A percentile compares a stretch with the other conserved stretches of the same genome.
Conservation (phyloP, 1,140 invertebrate species). For the Calephelis virginiensis region DNA sequence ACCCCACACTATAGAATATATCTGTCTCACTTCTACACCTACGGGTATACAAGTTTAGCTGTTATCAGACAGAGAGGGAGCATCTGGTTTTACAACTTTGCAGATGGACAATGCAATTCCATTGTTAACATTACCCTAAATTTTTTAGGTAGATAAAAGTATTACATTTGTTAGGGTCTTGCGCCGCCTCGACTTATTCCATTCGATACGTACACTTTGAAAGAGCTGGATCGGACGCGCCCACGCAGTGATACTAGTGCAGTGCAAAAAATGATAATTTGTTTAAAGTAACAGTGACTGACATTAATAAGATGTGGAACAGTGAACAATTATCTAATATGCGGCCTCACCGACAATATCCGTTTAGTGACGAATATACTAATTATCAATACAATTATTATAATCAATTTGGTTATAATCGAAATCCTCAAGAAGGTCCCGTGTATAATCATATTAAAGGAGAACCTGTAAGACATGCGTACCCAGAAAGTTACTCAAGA, state of each 20-base stretch:
- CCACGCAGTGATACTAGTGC: slow-evolving; percentile 52
- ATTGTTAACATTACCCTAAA: slow-evolving; percentile 75
- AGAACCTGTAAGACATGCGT: slow-evolving; percentile 3
- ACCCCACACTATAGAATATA: slow-evolving; percentile 46
- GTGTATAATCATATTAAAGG: not conserved
- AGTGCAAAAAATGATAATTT: slow-evolving; percentile 36
- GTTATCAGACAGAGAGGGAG: slow-evolving; percentile 45
- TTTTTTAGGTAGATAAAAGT: slow-evolving; percentile 77
- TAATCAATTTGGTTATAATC: not conserved
- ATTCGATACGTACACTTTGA: slow-evolving; percentile 70
- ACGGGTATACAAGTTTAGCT: slow-evolving; percentile 22
- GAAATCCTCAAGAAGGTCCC: not conserved
- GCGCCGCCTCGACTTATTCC: slow-evolving; percentile 58
- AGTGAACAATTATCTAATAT: not conserved
- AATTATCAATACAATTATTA: slow-evolving; percentile 9
- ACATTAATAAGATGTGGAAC: not conserved
- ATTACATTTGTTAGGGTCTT: slow-evolving; percentile 71
- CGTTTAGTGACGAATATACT: not conserved
- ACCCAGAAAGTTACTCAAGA: not conserved
- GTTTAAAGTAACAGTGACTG: slow-evolving; percentile 4
- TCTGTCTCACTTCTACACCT: slow-evolving; percentile 45
- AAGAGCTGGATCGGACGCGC: slow-evolving; percentile 51
- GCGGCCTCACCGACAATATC: not conserved
- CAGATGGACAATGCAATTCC: slow-evolving; percentile 70
- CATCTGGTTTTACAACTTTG: slow-evolving; percentile 67